Conservation (phyloP, 2,888 invertebrate species). For the Myathropa florea region DNA sequence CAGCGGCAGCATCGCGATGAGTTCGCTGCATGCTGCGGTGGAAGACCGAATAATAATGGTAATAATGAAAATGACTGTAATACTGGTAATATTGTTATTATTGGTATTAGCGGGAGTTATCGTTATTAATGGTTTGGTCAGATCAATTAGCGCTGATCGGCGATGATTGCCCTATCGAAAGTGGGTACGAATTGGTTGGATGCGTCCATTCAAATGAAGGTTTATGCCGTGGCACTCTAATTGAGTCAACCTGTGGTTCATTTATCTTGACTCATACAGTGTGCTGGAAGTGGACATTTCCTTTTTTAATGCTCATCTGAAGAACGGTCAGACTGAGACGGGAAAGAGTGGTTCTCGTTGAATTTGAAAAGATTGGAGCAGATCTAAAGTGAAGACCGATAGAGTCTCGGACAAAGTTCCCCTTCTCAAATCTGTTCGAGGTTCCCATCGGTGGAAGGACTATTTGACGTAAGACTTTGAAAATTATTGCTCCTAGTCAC, state of each 20-base stretch:
- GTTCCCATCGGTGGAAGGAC: no score
- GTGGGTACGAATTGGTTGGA: background rate
- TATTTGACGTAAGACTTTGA: no score
- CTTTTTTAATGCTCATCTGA: no score
- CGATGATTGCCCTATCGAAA: conserved; percentile 28
- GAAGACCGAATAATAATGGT: conserved; percentile 33
- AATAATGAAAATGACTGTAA: conserved; percentile 15
- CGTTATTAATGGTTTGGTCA: conserved; percentile 59
- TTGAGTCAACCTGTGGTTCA: background rate
- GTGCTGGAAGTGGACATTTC: background rate
- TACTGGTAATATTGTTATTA: conserved; percentile 45
- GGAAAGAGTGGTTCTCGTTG: no score
- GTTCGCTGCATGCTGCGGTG: background rate
- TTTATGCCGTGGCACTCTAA: background rate
- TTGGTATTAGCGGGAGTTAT: conserved; percentile 47
- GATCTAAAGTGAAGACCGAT: no score
- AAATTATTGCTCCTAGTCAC: no score
- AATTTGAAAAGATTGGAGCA: no score
- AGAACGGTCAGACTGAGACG: no score
- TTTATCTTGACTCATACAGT: background rate
- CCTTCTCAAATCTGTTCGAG: no score
- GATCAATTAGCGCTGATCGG: conserved; percentile 60
- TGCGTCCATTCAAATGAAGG: background rate
- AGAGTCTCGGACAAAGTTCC: no score
- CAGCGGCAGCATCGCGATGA: background rate